Base-by-base conservation (phyloP, 1,140 invertebrate genomes). In the Coboldia fuscipes region DNA sequence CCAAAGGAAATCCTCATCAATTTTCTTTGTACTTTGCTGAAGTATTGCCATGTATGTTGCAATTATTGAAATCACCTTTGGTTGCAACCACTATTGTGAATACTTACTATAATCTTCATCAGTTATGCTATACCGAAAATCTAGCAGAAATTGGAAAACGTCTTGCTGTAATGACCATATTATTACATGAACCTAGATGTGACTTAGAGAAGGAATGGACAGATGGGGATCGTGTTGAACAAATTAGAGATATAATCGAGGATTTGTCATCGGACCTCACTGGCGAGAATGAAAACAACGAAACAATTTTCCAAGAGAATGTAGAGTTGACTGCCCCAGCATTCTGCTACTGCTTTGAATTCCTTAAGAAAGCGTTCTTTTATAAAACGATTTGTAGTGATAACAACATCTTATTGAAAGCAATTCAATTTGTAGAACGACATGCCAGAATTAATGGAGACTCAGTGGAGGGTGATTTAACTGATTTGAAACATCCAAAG, bases 281-380 rank as follows among this genome's bases (percentile, higher is more conserved):
- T 23, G 37, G 19, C 4, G 17, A 36, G 34, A 21, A 30, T 24
- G 34, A 13, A 8, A 12, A 14, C 4, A 14, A 34, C 2, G 37
- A 30, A 23, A 39, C 34, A 29, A 24, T 29, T 27, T 19, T 38
- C 19, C 13, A 37, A 29, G 36, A 43, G 47, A 28, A 51, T 46
- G n/a, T 51, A 40, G 42, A 62, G 23, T 64, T 83, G 24, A 65
- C 65, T 3, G 72, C 72, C 1, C 71, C 81, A 2, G 71, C 72
- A 1, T 86, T 92, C 57, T 72, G 78, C 24, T 90, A 81, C 46
- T 62, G 72, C 16, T 92, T 88, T 51, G 75, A 80, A 5, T 67
- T 92, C 36, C 53, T 93, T 3, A 72, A 70, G 37, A 60, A 66
- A 39, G 71, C 75, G 36, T 44, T 83, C 20, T 46, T 61, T 6